phyloP scores from a whole-genome alignment of 2,888 invertebrate species.

The Drosophila macrospina region DNA sequence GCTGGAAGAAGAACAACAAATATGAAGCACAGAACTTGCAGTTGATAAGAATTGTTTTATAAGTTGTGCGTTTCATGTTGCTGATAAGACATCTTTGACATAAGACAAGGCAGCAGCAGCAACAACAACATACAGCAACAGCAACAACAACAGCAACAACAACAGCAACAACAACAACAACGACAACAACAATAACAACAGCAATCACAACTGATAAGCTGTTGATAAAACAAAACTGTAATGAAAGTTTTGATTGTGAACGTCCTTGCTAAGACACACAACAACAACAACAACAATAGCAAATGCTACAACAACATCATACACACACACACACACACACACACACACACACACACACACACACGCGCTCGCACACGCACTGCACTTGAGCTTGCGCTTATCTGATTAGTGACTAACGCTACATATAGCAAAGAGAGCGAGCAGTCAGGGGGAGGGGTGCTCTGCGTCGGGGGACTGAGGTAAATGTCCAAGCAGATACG shows the following conservation, averaged over 20 bases:
- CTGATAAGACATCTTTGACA: constrained; percentile 69
- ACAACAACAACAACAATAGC: constrained; percentile 7
- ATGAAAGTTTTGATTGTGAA: constrained; percentile 66
- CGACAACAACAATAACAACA: constrained; percentile 27
- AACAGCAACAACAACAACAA: constrained; percentile 3
- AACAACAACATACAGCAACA: constrained; percentile 18
- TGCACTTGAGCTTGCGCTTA: constrained; percentile 36
- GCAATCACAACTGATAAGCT: constrained; percentile 51
- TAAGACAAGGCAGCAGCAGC: constrained; percentile 44
- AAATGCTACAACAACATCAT: neutral
- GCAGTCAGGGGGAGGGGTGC: constrained; percentile 2
- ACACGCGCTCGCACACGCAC: constrained; percentile 5
- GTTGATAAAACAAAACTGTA: constrained; percentile 49
- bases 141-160: constrained; percentile 14
- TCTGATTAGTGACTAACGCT: constrained; percentile 46
- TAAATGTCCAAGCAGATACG: constrained; percentile 46
- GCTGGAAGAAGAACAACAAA: neutral
- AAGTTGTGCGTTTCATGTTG: constrained; percentile 25
- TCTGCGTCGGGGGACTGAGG: neutral
- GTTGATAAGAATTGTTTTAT: constrained; percentile 53
- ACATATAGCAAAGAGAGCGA: neutral
- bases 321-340: neutral
- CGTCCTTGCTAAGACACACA: constrained; percentile 63
- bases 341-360: too few relatives aligned
- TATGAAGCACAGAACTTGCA: constrained; percentile 17